A percentile compares a stretch with the other conserved stretches of the same genome.
phyloP scores from a whole-genome alignment of 37 sponge, comb jelly and placozoan species.

The Halisarca cf. caerulea region DNA sequence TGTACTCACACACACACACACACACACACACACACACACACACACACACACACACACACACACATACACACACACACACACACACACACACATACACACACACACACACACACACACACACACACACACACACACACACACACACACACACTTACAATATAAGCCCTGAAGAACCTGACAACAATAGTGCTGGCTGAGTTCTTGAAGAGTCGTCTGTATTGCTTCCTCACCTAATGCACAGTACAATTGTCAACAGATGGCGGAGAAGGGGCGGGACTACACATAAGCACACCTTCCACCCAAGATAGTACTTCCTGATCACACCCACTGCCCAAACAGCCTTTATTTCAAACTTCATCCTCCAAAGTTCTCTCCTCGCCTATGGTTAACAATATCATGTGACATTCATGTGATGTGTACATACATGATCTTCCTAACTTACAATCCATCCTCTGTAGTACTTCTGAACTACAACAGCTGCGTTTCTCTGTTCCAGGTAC shows the following conservation, averaged over 20 bases:
- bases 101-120: too few relatives aligned
- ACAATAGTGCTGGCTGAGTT: neutral
- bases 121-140: neutral
- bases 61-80: too few relatives aligned
- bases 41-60: too few relatives aligned
- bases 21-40: neutral
- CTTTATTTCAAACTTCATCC: conserved; percentile 29
- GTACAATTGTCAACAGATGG: neutral
- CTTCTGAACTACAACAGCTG: conserved; percentile 61
- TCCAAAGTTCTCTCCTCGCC: conserved; percentile 44
- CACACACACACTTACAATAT: neutral
- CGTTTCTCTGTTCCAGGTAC: conserved; percentile 37
- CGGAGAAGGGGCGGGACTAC: neutral
- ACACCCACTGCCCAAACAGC: conserved; percentile 35
- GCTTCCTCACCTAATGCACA: neutral
- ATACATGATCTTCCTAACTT: neutral
- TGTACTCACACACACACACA: too few relatives aligned
- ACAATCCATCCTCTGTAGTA: conserved; percentile 75
- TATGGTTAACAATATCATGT: neutral
- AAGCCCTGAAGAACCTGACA: conserved; percentile 10
- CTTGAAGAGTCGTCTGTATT: neutral
- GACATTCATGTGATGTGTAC: conserved; percentile 1
- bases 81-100: too few relatives aligned
- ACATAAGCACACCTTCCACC: conserved; percentile 40
- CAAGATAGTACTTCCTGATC: conserved; percentile 27